Evolutionary conservation across 1,140 invertebrate species (phyloP).

Genomic region (Formica exsecta): DNA sequence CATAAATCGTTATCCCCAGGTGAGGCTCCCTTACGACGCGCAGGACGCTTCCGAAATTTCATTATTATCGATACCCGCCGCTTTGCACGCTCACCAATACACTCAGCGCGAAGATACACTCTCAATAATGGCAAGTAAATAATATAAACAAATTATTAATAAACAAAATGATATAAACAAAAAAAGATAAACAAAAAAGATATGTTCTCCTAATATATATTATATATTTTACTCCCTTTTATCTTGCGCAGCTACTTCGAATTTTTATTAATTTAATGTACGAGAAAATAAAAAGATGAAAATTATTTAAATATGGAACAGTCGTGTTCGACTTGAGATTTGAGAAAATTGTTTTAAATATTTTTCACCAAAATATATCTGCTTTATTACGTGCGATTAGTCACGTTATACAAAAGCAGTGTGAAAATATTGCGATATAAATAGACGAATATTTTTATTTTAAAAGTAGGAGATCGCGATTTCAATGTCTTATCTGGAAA

Average conservation of each 20-base stretch:
- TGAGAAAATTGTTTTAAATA: no score
- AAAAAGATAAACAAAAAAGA: not conserved
- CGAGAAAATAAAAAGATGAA: no score
- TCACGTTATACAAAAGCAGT: not conserved
- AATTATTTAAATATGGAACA: no score
- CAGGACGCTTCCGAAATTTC: conserved; percentile 63
- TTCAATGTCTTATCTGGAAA: not conserved
- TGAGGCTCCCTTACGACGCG: conserved; percentile 82
- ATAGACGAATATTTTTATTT: not conserved
- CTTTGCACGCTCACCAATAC: conserved; percentile 58
- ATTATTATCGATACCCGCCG: conserved; percentile 64
- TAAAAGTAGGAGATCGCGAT: not conserved
- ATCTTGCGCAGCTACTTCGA: no score
- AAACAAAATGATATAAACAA: not conserved
- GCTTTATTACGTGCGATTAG: not conserved
- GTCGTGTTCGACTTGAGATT: no score
- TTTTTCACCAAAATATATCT: no score
- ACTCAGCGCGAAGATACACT: conserved; percentile 46
- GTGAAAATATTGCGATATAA: not conserved
- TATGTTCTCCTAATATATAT: no score
- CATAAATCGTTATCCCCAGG: conserved; percentile 98
- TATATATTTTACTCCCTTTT: no score
- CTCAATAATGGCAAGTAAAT: conserved; percentile 50
- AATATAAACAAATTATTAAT: conserved; percentile 37
- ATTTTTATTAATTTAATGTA: no score